Conservation (phyloP, 2,888 invertebrate species). For the Rhamphomyia laevipes region DNA sequence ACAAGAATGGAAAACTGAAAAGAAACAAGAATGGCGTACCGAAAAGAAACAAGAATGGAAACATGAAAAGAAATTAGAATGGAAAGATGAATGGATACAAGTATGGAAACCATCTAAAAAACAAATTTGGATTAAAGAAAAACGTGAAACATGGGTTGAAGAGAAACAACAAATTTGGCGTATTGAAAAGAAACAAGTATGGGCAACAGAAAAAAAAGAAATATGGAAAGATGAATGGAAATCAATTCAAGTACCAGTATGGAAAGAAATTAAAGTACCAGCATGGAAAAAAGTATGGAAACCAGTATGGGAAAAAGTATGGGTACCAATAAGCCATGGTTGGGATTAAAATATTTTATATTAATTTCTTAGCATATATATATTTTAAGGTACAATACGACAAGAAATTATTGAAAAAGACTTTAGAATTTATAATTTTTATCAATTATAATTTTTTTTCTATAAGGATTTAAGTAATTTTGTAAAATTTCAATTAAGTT, state of each 20-base stretch:
- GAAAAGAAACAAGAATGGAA: slow-evolving; percentile 67
- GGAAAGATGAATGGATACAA: slow-evolving; percentile 60
- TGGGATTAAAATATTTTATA: slow-evolving; percentile 27
- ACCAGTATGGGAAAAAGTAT: slow-evolving; percentile 73
- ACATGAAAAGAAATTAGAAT: slow-evolving; percentile 52
- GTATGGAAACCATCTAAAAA: slow-evolving; percentile 71
- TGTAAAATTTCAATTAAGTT: no score
- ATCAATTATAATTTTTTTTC: no score
- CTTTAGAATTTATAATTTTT: no score
- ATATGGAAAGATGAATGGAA: slow-evolving; percentile 59
- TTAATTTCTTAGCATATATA: no score
- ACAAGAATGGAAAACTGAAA: slow-evolving; percentile 47
- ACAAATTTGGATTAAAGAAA: slow-evolving; percentile 66
- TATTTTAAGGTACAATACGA: no score
- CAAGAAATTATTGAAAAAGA: no score
- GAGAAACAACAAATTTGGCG: slow-evolving; percentile 57
- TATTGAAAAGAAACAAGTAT: slow-evolving; percentile 45
- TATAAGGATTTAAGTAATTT: no score
- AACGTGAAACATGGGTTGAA: slow-evolving; percentile 61
- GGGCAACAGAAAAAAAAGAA: slow-evolving; percentile 56
- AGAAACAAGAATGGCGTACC: slow-evolving; percentile 72
- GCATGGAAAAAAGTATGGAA: slow-evolving; percentile 75
- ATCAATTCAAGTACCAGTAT: slow-evolving; percentile 60
- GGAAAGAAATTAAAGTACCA: slow-evolving; percentile 53
- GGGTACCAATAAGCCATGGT: slow-evolving; percentile 52